phyloP scores from a whole-genome alignment of 1,140 invertebrate species.

The Triops longicaudatus region DNA sequence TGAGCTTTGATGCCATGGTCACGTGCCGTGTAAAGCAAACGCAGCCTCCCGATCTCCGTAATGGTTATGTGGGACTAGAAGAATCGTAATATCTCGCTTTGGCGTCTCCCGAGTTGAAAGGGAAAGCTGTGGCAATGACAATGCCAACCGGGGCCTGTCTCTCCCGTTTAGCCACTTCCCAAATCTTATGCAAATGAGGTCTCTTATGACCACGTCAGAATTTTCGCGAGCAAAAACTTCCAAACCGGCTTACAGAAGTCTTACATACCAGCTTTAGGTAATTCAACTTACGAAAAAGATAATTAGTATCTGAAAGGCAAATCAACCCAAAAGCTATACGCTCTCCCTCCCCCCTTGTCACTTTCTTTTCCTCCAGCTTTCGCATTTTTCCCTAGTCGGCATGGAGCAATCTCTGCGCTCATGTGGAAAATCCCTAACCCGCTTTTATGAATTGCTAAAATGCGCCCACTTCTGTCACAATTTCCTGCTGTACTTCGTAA shows the following conservation, averaged over 20 bases:
- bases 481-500: not conserved
- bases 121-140: not conserved
- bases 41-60: not conserved
- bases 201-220: conserved; percentile 3
- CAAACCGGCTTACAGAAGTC: not conserved
- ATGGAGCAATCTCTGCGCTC: not conserved
- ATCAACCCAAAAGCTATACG: not conserved
- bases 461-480: not conserved
- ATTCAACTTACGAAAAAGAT: not conserved
- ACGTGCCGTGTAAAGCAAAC: conserved; percentile 1
- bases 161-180: not conserved
- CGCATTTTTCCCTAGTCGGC: not conserved
- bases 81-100: conserved; percentile 5
- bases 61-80: conserved; percentile 1
- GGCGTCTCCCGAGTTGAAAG: not conserved
- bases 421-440: not conserved
- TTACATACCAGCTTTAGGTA: too few species aligned
- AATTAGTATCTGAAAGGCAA: not conserved
- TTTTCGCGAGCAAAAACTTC: not conserved
- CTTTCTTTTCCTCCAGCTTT: not conserved
- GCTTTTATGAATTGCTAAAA: not conserved
- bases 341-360: not conserved
- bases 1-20: conserved; percentile 5
- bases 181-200: not conserved
- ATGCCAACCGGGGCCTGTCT: not conserved